Percentiles rank a stretch among this genome's conserved stretches.
phyloP scores from a whole-genome alignment of 1,140 invertebrate genomes.

The Drosophila leontia region DNA sequence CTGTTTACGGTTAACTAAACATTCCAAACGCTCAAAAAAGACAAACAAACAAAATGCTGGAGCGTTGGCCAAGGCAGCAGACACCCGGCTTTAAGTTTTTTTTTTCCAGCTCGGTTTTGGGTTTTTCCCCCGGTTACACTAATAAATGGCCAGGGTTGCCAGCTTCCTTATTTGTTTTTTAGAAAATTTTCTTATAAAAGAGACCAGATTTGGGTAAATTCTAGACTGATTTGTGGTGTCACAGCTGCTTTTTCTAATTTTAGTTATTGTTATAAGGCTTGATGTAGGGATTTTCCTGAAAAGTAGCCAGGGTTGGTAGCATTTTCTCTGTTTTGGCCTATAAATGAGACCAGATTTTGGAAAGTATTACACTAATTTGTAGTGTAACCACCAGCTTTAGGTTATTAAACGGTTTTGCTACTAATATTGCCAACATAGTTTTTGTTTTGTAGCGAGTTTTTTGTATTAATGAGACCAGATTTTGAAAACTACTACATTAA shows the following conservation, averaged over 20 bases:
- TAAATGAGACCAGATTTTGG: too few species aligned
- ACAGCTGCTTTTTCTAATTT: neutral
- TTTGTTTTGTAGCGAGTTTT: neutral
- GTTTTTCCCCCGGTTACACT: neutral
- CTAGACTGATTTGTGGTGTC: neutral
- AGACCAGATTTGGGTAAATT: neutral
- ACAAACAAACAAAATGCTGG: slow-evolving; percentile 16
- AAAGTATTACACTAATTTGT: too few species aligned
- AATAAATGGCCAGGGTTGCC: slow-evolving; percentile 13
- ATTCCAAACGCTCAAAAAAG: slow-evolving; percentile 75
- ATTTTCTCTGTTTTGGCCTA: too few species aligned
- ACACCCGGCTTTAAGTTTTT: slow-evolving; percentile 13
- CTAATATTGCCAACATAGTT: neutral
- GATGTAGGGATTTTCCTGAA: too few species aligned
- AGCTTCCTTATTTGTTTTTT: neutral
- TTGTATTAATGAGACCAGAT: neutral
- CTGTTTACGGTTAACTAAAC: slow-evolving; percentile 80
- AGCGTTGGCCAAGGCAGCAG: neutral
- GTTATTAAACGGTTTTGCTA: neutral
- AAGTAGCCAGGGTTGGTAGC: too few species aligned
- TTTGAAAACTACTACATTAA: too few species aligned
- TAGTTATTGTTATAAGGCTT: too few species aligned
- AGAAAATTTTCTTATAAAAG: neutral
- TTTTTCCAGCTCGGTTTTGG: slow-evolving; percentile 7
- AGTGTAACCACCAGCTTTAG: too few species aligned